Evolutionary conservation across 1,140 invertebrate species (phyloP).

Genomic region (Samia ricini): DNA sequence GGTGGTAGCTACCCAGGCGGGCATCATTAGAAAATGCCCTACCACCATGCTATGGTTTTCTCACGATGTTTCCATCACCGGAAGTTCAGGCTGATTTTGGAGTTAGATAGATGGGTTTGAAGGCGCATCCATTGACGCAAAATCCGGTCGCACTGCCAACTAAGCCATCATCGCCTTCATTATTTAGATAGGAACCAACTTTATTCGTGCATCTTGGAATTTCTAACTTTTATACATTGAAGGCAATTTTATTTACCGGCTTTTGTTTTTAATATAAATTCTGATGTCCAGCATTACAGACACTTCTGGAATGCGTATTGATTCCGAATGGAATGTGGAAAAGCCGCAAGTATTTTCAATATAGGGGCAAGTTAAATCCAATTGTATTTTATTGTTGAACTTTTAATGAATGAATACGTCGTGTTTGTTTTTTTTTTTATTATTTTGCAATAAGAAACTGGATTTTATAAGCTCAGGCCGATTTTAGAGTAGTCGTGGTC

Average conservation of each 20-base stretch:
- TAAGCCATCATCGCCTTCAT: neutral
- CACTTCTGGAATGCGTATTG: conserved; percentile 34
- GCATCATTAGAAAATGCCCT: too few species aligned
- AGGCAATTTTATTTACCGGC: neutral
- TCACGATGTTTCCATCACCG: too few species aligned
- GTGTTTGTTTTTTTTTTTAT: too few species aligned
- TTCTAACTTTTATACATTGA: neutral
- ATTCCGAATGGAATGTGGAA: conserved; percentile 24
- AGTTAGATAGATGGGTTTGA: too few species aligned
- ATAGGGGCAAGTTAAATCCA: neutral
- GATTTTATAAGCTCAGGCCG: too few species aligned
- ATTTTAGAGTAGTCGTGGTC: too few species aligned
- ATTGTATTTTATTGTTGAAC: neutral
- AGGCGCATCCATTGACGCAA: too few species aligned
- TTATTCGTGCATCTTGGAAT: neutral
- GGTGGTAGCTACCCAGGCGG: too few species aligned
- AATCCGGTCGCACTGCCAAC: too few species aligned
- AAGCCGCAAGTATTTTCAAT: conserved; percentile 19
- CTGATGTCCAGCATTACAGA: conserved; percentile 25
- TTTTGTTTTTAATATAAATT: conserved; percentile 22
- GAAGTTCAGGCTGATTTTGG: too few species aligned
- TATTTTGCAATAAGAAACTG: neutral
- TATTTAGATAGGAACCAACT: neutral
- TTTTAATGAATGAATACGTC: neutral
- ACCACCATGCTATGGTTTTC: too few species aligned